These are phyloP conservation scores for Dynastes maya DNA, from an alignment of 2,888 invertebrate species.

Conservation along the genomic window DNA sequence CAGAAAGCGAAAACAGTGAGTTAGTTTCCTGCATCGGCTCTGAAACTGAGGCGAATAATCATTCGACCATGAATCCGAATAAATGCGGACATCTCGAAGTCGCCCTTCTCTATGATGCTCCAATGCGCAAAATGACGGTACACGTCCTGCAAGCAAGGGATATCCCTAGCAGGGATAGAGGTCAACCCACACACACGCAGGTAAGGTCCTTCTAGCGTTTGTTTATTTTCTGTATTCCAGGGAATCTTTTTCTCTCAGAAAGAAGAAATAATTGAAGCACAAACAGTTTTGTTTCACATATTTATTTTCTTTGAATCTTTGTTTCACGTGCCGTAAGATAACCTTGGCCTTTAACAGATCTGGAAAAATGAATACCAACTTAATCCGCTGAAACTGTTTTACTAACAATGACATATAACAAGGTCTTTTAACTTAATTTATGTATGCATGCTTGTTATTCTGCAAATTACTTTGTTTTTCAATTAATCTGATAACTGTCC, in stretches of 20 bases:
- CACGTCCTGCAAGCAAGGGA: slow-evolving; percentile 91
- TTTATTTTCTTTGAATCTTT: neutral
- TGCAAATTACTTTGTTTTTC: too few relatives aligned
- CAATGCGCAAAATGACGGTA: slow-evolving; percentile 93
- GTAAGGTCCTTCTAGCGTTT: slow-evolving; percentile 64
- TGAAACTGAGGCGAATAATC: slow-evolving; percentile 70
- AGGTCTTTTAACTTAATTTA: too few relatives aligned
- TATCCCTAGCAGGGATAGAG: slow-evolving; percentile 80
- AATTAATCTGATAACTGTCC: too few relatives aligned
- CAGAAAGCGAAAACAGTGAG: slow-evolving; percentile 65
- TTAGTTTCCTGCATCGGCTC: slow-evolving; percentile 64
- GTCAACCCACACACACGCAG: slow-evolving; percentile 81
- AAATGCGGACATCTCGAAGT: slow-evolving; percentile 88
- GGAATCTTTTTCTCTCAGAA: neutral
- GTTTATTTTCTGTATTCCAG: neutral
- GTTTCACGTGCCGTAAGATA: neutral
- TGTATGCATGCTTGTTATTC: too few relatives aligned
- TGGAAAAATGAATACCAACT: too few relatives aligned
- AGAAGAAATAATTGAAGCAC: neutral
- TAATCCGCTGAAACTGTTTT: too few relatives aligned
- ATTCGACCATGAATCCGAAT: slow-evolving; percentile 70
- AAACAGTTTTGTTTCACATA: neutral
- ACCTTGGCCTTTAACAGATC: too few relatives aligned
- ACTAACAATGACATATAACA: too few relatives aligned
- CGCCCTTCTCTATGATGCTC: slow-evolving; percentile 91